Evolutionary conservation across 2,797 vertebrate genomes (phyloP).

Genomic region (Crossoptilon crossoptilon): DNA sequence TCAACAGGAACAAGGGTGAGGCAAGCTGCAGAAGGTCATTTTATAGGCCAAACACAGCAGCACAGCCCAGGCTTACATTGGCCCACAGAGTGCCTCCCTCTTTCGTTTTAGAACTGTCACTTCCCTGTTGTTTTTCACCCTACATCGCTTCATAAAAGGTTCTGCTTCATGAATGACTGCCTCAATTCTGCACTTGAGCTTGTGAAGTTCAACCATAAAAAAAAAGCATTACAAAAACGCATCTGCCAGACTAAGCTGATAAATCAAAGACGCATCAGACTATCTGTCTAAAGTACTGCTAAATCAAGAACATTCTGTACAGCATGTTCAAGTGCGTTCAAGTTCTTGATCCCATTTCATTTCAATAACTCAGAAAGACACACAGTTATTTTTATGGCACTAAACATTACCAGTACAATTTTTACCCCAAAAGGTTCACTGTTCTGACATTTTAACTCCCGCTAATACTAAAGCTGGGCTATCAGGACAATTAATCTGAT

Average conservation of each 20-base stretch:
- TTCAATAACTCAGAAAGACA: not conserved
- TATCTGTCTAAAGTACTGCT: not conserved
- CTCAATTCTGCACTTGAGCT: not conserved
- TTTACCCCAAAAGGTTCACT: not conserved
- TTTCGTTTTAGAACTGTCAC: not conserved
- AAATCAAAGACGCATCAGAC: not conserved
- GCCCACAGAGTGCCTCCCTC: not conserved
- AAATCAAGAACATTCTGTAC: conserved; percentile 36
- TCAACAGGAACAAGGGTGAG: not conserved
- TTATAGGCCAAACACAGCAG: not conserved
- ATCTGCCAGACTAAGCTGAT: not conserved
- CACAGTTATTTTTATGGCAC: not conserved
- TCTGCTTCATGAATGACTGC: not conserved
- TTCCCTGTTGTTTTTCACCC: not conserved
- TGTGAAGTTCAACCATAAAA: not conserved
- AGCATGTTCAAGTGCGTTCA: not conserved
- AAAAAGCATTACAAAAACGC: not conserved
- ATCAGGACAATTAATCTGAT: not conserved
- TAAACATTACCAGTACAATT: not conserved
- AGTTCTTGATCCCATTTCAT: not conserved
- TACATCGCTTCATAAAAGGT: not conserved
- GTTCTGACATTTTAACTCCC: not conserved
- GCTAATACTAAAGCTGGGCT: not conserved
- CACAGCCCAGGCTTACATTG: not conserved
- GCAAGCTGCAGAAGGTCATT: not conserved